Percentiles rank a stretch among this genome's conserved stretches.
phyloP scores from a whole-genome alignment of 2,888 invertebrate species.

The Pristionchus entomophagus region DNA sequence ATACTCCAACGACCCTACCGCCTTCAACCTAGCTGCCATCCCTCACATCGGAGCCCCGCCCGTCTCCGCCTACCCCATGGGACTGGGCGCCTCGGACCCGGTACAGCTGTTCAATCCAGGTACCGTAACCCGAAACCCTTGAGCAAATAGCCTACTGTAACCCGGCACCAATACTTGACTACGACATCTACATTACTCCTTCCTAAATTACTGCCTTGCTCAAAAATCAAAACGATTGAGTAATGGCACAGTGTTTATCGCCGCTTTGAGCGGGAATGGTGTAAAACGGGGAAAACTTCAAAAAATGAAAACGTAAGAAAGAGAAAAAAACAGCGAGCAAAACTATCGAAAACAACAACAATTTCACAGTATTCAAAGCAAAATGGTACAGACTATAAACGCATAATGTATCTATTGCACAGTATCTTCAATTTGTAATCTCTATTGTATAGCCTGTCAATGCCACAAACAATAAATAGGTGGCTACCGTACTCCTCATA shows the following conservation, averaged over 20 bases:
- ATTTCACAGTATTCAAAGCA: neutral
- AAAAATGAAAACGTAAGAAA: no score
- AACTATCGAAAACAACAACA: neutral
- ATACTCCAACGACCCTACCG: slow-evolving; percentile 66
- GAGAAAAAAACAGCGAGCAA: no score
- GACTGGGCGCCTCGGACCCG: slow-evolving; percentile 54
- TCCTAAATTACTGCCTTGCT: no score
- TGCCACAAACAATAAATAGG: neutral
- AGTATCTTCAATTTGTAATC: neutral
- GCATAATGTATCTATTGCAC: neutral
- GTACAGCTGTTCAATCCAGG: slow-evolving; percentile 62
- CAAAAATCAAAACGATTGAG: no score
- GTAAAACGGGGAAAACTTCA: no score
- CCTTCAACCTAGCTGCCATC: slow-evolving; percentile 67
- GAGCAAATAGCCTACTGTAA: no score
- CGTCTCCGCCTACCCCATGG: slow-evolving; percentile 52
- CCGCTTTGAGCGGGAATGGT: no score
- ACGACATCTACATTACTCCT: no score
- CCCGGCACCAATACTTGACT: no score
- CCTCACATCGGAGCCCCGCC: slow-evolving; percentile 73
- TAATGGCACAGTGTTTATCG: no score
- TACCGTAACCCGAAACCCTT: neutral
- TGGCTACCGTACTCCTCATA: slow-evolving; percentile 22
- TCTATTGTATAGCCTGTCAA: neutral
- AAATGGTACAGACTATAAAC: neutral